Conservation (phyloP, 2,888 invertebrate genomes). For the Dioctria rufipes region DNA sequence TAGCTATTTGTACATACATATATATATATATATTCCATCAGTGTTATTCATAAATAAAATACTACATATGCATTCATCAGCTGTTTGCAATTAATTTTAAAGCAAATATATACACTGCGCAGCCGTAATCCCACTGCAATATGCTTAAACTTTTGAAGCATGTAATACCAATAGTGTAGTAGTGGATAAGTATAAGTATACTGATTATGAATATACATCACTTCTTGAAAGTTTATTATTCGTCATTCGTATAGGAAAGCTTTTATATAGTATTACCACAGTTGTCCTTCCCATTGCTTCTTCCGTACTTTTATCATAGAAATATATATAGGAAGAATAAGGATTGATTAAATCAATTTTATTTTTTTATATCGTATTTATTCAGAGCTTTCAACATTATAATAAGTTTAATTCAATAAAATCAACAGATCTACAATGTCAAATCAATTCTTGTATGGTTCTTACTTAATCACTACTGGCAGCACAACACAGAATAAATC, state of each 20-base stretch:
- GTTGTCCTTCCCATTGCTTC: not conserved
- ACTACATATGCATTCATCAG: constrained; percentile 30
- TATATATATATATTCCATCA: too few relatives aligned
- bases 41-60: not conserved
- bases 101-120: constrained; percentile 7
- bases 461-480: constrained; percentile 6
- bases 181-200: too few relatives aligned
- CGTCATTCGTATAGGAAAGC: constrained; percentile 35
- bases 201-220: too few relatives aligned
- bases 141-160: too few relatives aligned
- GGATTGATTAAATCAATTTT: too few relatives aligned
- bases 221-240: not conserved
- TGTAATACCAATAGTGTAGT: too few relatives aligned
- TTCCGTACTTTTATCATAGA: too few relatives aligned
- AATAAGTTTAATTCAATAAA: too few relatives aligned
- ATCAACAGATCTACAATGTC: too few relatives aligned
- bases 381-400: not conserved
- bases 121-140: not conserved
- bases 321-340: too few relatives aligned
- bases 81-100: constrained; percentile 48
- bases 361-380: too few relatives aligned
- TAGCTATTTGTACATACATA: not conserved
- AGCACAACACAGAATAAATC: constrained; percentile 27
- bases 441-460: not conserved
- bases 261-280: constrained; percentile 30